These are phyloP conservation scores for Drosophila quadrilineata DNA, from an alignment of 1,140 invertebrate genomes.

Conservation along the genomic window DNA sequence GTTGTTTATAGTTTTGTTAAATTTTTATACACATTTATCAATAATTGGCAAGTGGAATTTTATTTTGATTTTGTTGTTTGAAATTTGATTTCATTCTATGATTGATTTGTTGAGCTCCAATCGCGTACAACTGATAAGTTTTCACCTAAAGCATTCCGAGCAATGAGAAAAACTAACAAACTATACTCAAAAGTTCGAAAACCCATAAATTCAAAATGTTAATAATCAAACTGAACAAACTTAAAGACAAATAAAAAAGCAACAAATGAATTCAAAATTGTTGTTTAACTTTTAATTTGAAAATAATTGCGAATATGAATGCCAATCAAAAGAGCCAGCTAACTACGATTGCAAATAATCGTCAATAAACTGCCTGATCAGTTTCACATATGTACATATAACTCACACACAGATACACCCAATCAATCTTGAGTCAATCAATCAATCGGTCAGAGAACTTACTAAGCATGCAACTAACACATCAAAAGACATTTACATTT, in stretches of 20 bases:
- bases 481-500: slow-evolving; percentile 3
- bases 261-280: slow-evolving; percentile 9
- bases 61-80: not conserved
- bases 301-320: slow-evolving; percentile 24
- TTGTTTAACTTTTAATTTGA: slow-evolving; percentile 17
- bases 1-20: slow-evolving; percentile 21
- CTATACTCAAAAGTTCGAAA: slow-evolving; percentile 55
- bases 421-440: slow-evolving; percentile 17
- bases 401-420: not conserved
- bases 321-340: slow-evolving; percentile 54
- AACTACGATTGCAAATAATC: slow-evolving; percentile 30
- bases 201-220: slow-evolving; percentile 17
- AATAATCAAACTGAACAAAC: slow-evolving; percentile 24
- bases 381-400: slow-evolving; percentile 5
- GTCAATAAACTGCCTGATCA: slow-evolving; percentile 13
- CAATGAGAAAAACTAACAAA: no score
- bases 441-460: no score
- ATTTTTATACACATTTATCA: not conserved
- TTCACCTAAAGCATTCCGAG: slow-evolving; percentile 78
- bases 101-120: slow-evolving; percentile 38
- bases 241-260: slow-evolving; percentile 13
- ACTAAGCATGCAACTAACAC: slow-evolving; percentile 31
- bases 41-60: slow-evolving; percentile 12
- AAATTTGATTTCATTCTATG: slow-evolving; percentile 14
- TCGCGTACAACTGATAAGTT: slow-evolving; percentile 48